Percentiles rank a stretch among this genome's conserved stretches.
phyloP scores from a whole-genome alignment of 2,888 invertebrate genomes.

The Nomada lathburiana region DNA sequence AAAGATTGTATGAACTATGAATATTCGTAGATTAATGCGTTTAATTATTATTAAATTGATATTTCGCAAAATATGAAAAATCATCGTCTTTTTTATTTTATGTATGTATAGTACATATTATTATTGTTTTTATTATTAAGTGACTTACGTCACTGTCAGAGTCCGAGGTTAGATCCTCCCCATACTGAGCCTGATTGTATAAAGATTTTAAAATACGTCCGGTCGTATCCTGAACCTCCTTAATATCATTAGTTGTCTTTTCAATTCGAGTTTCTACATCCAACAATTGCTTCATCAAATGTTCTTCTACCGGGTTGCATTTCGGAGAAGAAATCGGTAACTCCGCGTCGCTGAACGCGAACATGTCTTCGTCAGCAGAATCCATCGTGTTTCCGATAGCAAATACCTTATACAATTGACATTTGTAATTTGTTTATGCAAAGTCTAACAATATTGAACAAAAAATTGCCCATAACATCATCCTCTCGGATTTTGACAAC shows the following conservation, averaged over 20 bases:
- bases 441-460: neutral
- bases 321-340: conserved; percentile 5
- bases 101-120: neutral
- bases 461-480: neutral
- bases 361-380: conserved; percentile 71
- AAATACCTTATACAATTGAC: neutral
- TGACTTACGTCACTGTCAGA: conserved; percentile 76
- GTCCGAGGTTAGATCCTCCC: conserved; percentile 70
- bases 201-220: conserved; percentile 68
- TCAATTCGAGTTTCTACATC: conserved; percentile 70
- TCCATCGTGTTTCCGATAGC: conserved; percentile 55
- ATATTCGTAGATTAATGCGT: neutral
- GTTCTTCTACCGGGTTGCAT: conserved; percentile 76
- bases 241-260: conserved; percentile 66
- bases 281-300: conserved; percentile 73
- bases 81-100: neutral
- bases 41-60: neutral
- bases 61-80: neutral
- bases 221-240: conserved; percentile 63
- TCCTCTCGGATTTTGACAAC: neutral
- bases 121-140: neutral
- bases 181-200: conserved; percentile 61
- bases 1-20: too few species aligned
- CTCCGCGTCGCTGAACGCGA: conserved; percentile 67
- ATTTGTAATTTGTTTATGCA: neutral